Conservation (phyloP, 2,888 invertebrate genomes). For the Coelopa pilipes region DNA sequence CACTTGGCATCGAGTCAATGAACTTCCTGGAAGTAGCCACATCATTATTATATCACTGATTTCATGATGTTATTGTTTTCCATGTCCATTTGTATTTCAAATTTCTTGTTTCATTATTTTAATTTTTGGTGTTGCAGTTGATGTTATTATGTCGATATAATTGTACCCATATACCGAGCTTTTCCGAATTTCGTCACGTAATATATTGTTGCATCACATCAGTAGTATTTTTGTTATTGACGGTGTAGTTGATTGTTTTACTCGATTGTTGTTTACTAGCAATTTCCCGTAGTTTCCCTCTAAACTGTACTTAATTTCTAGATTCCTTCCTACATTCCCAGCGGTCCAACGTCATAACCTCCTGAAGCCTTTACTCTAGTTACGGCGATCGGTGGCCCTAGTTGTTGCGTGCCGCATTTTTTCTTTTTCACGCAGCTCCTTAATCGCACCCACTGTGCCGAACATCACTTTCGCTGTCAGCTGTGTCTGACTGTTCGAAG, state of each 20-base stretch:
- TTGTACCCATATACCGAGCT: too few species aligned
- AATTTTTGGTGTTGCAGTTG: background rate
- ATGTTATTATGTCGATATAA: background rate
- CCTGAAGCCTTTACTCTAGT: slow-evolving; percentile 48
- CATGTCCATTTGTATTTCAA: background rate
- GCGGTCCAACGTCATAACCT: background rate
- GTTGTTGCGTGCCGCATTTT: slow-evolving; percentile 70
- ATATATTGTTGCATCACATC: too few species aligned
- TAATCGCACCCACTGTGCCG: slow-evolving; percentile 78
- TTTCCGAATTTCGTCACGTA: too few species aligned
- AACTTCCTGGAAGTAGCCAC: too few species aligned
- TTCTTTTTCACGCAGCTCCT: slow-evolving; percentile 78
- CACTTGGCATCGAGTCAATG: too few species aligned
- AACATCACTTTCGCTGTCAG: slow-evolving; percentile 80
- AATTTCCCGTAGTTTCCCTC: background rate
- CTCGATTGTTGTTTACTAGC: too few species aligned
- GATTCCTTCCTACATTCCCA: background rate
- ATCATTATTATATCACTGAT: too few species aligned
- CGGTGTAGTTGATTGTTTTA: too few species aligned
- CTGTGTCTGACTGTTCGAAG: slow-evolving; percentile 64
- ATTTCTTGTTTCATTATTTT: background rate
- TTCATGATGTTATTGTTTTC: background rate
- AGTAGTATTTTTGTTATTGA: too few species aligned
- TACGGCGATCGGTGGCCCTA: slow-evolving; percentile 64
- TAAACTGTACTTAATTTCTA: background rate